Base-by-base conservation (phyloP, 2,113 vertebrate genomes). In the Forbesichthys agassizii region DNA sequence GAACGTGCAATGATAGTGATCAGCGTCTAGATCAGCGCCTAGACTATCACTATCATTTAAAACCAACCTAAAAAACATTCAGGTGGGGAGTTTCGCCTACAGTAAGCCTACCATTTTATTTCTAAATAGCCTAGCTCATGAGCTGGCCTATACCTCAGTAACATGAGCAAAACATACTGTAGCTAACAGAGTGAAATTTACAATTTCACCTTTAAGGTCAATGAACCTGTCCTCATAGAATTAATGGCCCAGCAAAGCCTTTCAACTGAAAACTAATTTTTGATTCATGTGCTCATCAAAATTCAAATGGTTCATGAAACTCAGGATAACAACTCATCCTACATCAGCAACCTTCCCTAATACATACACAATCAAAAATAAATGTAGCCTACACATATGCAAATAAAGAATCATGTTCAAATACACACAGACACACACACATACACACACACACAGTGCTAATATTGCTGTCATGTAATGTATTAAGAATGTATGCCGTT, bases 1-100 rank as follows among this genome's bases (percentile, higher is more conserved):
- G 36, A 42, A 56, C 58, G n/a, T 59, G 72, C 58, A 11, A 51
- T 51, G 13, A 12, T 52, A 67, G 78, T 54, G 48, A 62, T 66
- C 3, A 56, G 3, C 18, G 27, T 27, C 27, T 27, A 27, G 27
- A 27, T 27, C 56, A 47, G 64, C 27, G 27, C 61, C 64, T 51
- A 72, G 58, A 55, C 0, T 65, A 55, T 73, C 49, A 64, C 10
- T 27, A 27, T 27, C 27, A 52, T 74, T 61, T 67, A 0, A 47
- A 13, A 11, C 12, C 49, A 51, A 51, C 10, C 49, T 5, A 51
- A 51, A 11, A 51, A 16, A 54, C n/a, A 16, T n/a, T 14, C 52
- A 16, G 27, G 4, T 14, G 68, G 11, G 58, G 11, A 48, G 3
- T 20, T 46, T 27, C 27, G 3, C 27, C 27, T 27, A 27, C 27